A percentile compares a stretch with the other conserved stretches of the same genome.
phyloP scores from a whole-genome alignment of 1,140 invertebrate species.

The Meloidogyne floridensis region DNA sequence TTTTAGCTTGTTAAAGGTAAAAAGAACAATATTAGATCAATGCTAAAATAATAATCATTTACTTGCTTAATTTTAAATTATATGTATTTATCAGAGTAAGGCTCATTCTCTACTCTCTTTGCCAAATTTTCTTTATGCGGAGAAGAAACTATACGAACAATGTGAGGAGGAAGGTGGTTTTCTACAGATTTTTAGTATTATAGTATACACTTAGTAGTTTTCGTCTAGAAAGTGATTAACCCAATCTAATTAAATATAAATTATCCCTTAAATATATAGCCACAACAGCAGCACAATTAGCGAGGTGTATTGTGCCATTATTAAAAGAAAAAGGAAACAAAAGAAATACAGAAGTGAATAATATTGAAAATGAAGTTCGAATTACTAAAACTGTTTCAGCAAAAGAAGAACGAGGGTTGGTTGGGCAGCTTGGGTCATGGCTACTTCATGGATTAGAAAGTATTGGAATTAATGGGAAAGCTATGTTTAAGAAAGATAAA shows the following conservation, averaged over 20 bases:
- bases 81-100: neutral
- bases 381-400: neutral
- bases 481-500: neutral
- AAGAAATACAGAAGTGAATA: neutral
- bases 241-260: no score
- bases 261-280: neutral
- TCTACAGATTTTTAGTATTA: no score
- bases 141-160: slow-evolving; percentile 6
- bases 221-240: no score
- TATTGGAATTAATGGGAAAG: neutral
- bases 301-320: slow-evolving; percentile 28
- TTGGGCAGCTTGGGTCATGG: slow-evolving; percentile 12
- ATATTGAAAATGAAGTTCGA: neutral
- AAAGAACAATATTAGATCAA: no score
- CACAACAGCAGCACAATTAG: slow-evolving; percentile 7
- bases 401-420: slow-evolving; percentile 16
- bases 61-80: neutral
- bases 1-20: slow-evolving; percentile 20
- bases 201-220: no score
- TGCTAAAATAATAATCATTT: no score
- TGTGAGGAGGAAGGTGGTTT: slow-evolving; percentile 16
- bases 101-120: slow-evolving; percentile 1
- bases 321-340: slow-evolving; percentile 18
- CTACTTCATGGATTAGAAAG: slow-evolving; percentile 10
- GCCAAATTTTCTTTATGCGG: slow-evolving; percentile 11